Conservation (phyloP, 2,797 vertebrate genomes). For the Microcaecilia unicolor region DNA sequence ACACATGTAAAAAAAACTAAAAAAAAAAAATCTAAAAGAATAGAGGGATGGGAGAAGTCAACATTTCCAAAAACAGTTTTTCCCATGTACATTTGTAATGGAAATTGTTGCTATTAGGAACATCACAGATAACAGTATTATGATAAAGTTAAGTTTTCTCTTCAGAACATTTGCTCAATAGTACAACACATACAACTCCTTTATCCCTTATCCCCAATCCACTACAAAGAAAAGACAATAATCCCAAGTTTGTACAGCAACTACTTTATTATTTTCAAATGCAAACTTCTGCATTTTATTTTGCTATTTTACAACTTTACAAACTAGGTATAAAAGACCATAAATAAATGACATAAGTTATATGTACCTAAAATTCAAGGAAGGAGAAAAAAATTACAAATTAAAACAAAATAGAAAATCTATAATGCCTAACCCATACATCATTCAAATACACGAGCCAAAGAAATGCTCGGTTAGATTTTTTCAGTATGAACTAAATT, state of each 20-base stretch:
- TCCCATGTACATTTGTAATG: too few relatives aligned
- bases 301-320: conserved; percentile 98
- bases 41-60: too few relatives aligned
- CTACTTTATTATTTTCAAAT: conserved; percentile 95
- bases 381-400: conserved; percentile 61
- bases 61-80: too few relatives aligned
- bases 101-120: too few relatives aligned
- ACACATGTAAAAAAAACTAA: too few relatives aligned
- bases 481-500: conserved; percentile 75
- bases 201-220: too few relatives aligned
- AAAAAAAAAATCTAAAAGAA: too few relatives aligned
- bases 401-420: conserved; percentile 76
- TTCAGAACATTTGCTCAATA: too few relatives aligned
- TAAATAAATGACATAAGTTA: conserved; percentile 99
- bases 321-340: conserved; percentile 99
- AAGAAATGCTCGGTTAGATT: conserved; percentile 67
- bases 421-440: conserved; percentile 72
- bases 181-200: too few relatives aligned
- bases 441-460: conserved; percentile 66
- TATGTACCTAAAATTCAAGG: conserved; percentile 89
- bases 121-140: too few relatives aligned
- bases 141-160: too few relatives aligned
- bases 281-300: conserved; percentile 79
- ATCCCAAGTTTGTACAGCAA: conserved; percentile 58
- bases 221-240: not conserved